These are phyloP conservation scores for Melitaea athalia DNA, from an alignment of 2,888 invertebrate genomes.

Conservation along the genomic window DNA sequence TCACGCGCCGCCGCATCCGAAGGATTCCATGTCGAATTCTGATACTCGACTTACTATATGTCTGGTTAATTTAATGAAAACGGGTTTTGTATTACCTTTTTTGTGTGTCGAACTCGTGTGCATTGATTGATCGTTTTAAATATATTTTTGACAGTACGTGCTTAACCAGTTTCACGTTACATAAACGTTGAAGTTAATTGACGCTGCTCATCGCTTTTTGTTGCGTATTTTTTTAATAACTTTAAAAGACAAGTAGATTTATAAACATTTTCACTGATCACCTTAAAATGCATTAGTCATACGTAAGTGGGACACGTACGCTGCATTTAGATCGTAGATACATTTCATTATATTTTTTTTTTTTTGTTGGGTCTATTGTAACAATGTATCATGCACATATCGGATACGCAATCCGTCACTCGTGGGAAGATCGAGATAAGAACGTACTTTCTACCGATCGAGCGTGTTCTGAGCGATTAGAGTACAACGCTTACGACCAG, in stretches of 20 bases:
- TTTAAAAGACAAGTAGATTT: neutral
- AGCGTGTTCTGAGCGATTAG: slow-evolving; percentile 76
- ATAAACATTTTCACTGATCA: slow-evolving; percentile 21
- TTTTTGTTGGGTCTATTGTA: slow-evolving; percentile 25
- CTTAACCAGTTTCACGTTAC: slow-evolving; percentile 22
- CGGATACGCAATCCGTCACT: slow-evolving; percentile 55
- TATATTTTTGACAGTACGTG: slow-evolving; percentile 34
- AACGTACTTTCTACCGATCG: slow-evolving; percentile 73
- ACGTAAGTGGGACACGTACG: slow-evolving; percentile 28
- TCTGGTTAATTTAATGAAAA: slow-evolving; percentile 58
- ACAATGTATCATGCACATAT: slow-evolving; percentile 30
- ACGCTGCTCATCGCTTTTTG: slow-evolving; percentile 5
- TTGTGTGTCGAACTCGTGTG: slow-evolving; percentile 46
- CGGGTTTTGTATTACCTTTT: slow-evolving; percentile 54
- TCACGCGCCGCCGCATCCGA: slow-evolving; percentile 56
- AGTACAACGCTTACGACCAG: slow-evolving; percentile 56
- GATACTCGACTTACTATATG: slow-evolving; percentile 59
- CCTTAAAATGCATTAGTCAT: slow-evolving; percentile 14
- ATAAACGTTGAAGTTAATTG: slow-evolving; percentile 8
- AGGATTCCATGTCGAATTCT: slow-evolving; percentile 65
- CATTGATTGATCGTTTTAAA: slow-evolving; percentile 53
- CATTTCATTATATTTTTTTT: slow-evolving; percentile 24
- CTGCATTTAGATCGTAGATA: slow-evolving; percentile 34
- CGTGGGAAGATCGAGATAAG: slow-evolving; percentile 74
- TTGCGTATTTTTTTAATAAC: neutral